These are phyloP conservation scores for Brachionus koreanus DNA, from an alignment of 1,140 invertebrate genomes.

Conservation along the genomic window DNA sequence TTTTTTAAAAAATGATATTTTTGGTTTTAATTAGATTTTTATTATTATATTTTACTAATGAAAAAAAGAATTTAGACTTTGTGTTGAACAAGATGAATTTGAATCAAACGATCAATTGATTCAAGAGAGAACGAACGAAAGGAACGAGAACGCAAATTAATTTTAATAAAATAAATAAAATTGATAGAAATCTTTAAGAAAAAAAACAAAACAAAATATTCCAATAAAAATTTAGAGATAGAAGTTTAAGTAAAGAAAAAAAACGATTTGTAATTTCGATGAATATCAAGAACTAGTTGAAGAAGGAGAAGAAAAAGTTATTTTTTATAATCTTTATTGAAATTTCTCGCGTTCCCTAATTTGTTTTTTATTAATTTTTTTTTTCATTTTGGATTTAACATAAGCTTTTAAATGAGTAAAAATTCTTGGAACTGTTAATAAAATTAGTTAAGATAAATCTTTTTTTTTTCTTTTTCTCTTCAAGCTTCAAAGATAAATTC, in stretches of 20 bases:
- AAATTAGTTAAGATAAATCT: constrained; percentile 23
- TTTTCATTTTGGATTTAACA: constrained; percentile 29
- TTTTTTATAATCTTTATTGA: constrained; percentile 43
- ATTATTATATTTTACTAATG: constrained; percentile 28
- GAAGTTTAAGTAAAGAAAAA: constrained; percentile 32
- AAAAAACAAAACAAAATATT: constrained; percentile 24
- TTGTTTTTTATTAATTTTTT: constrained; percentile 39
- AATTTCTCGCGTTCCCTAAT: constrained; percentile 41
- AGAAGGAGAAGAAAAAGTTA: constrained; percentile 16
- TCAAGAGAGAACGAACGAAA: constrained; percentile 11
- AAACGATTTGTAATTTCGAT: constrained; percentile 32
- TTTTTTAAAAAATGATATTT: constrained; percentile 1
- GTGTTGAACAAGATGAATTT: constrained; percentile 29
- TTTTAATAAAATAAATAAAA: constrained; percentile 41
- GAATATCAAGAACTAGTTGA: neutral
- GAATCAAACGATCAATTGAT: constrained; percentile 27
- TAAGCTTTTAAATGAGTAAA: constrained; percentile 21
- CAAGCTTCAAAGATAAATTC: neutral
- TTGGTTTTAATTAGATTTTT: constrained; percentile 43
- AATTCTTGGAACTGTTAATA: constrained; percentile 7
- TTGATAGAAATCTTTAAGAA: constrained; percentile 41
- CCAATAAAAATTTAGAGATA: constrained; percentile 35
- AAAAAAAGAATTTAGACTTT: constrained; percentile 38
- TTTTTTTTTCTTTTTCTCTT: neutral
- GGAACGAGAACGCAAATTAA: constrained; percentile 40